Conservation (phyloP, 2,888 invertebrate species). For the Oscheius sp. region DNA sequence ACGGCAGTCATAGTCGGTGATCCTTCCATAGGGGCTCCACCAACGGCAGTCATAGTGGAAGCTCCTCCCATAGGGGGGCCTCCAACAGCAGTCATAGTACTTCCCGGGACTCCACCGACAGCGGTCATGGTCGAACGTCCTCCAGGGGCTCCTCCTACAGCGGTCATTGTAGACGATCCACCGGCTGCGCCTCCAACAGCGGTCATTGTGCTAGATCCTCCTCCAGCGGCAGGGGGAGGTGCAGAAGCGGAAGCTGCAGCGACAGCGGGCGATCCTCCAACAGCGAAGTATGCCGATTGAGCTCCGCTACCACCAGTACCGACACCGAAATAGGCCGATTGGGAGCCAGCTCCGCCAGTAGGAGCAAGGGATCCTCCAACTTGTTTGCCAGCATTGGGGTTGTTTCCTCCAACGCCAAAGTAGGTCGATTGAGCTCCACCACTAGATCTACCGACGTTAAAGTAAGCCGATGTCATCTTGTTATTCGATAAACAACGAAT, state of each 20-base stretch:
- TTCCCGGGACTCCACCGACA: slow-evolving; percentile 30
- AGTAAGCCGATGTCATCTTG: no score
- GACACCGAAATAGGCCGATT: slow-evolving; percentile 47
- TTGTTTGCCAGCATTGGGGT: slow-evolving; percentile 10
- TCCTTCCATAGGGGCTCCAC: not conserved
- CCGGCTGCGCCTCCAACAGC: slow-evolving; percentile 18
- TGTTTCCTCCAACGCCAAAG: slow-evolving; percentile 50
- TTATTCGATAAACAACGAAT: no score
- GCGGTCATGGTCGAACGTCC: slow-evolving; percentile 10
- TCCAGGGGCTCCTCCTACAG: slow-evolving; percentile 10
- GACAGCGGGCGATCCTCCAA: not conserved
- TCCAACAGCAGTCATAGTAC: slow-evolving; percentile 30
- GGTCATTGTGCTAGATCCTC: slow-evolving; percentile 14
- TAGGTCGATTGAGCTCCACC: no score
- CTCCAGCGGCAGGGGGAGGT: not conserved
- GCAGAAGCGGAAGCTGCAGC: slow-evolving; percentile 37
- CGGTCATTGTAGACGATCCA: slow-evolving; percentile 22
- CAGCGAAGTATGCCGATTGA: slow-evolving; percentile 44
- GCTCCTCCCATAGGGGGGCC: slow-evolving; percentile 21
- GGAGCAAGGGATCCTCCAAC: not conserved
- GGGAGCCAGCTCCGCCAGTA: slow-evolving; percentile 30
- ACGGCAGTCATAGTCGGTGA: slow-evolving; percentile 39
- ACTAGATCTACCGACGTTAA: no score
- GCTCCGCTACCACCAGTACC: slow-evolving; percentile 42
- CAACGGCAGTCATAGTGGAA: slow-evolving; percentile 30